Percentiles rank a stretch among this genome's conserved stretches.
Evolutionary conservation across 2,113 vertebrate genomes (phyloP).

Genomic region (Calcarius ornatus): DNA sequence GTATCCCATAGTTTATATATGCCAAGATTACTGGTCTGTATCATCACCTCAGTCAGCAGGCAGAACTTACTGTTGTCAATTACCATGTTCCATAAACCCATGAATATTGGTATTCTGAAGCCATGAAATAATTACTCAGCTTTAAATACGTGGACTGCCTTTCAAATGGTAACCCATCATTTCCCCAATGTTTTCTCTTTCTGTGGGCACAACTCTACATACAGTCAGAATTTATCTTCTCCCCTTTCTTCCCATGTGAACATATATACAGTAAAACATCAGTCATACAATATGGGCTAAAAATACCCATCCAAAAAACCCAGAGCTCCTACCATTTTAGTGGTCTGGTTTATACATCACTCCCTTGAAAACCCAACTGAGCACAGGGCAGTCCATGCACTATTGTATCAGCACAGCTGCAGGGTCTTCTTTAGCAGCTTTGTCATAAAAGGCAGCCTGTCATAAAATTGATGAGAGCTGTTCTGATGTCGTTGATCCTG

Average conservation of each 20-base stretch:
- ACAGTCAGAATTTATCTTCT: background rate
- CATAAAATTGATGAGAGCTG: background rate
- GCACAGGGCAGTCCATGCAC: background rate
- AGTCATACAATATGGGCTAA: background rate
- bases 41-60: background rate
- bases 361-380: background rate
- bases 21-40: background rate
- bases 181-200: background rate
- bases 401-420: background rate
- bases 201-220: background rate
- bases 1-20: background rate
- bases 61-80: background rate
- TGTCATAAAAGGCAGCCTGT: background rate
- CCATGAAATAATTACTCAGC: background rate
- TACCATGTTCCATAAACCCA: background rate
- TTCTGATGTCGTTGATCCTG: background rate
- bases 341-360: background rate
- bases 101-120: background rate
- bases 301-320: background rate
- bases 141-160: background rate
- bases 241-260: background rate
- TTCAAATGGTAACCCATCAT: background rate
- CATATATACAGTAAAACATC: background rate
- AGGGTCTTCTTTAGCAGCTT: background rate
- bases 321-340: background rate